These are phyloP conservation scores for Thryonomys swinderianus DNA, from an alignment of 2,113 vertebrate genomes.

Conservation along the genomic window DNA sequence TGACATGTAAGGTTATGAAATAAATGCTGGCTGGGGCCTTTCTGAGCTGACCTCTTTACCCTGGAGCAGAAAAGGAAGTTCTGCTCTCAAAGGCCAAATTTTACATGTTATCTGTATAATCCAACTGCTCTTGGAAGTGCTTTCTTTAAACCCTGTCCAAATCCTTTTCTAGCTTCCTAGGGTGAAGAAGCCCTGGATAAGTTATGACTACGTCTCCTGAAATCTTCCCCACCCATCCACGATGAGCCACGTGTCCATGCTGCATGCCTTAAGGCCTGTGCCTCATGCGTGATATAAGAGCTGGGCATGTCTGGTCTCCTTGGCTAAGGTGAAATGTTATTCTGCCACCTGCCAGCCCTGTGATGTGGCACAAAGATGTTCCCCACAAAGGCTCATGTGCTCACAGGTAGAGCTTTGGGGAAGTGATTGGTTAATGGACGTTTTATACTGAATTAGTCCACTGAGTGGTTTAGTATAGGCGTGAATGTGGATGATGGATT, in stretches of 20 bases:
- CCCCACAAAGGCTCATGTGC: neutral
- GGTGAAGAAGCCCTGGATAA: neutral
- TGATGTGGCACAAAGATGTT: neutral
- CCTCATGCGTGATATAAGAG: neutral
- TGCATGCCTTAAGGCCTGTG: neutral
- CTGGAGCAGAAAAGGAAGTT: neutral
- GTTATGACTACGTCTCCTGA: neutral
- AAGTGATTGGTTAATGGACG: neutral
- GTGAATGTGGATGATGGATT: neutral
- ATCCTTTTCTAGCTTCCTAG: too few relatives aligned
- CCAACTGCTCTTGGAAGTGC: neutral
- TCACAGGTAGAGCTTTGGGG: neutral
- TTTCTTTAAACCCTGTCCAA: neutral
- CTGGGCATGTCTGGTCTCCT: neutral
- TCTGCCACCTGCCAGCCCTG: neutral
- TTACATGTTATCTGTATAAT: neutral
- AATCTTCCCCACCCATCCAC: neutral
- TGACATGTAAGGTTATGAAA: accelerated
- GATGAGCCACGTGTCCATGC: neutral
- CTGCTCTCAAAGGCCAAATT: neutral
- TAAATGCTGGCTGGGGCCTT: neutral
- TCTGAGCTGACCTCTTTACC: neutral
- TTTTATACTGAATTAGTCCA: neutral
- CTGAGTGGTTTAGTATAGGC: neutral
- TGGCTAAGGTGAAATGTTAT: neutral